Base-by-base conservation (phyloP, 2,888 invertebrate species). In the Acrocera orbiculus region DNA sequence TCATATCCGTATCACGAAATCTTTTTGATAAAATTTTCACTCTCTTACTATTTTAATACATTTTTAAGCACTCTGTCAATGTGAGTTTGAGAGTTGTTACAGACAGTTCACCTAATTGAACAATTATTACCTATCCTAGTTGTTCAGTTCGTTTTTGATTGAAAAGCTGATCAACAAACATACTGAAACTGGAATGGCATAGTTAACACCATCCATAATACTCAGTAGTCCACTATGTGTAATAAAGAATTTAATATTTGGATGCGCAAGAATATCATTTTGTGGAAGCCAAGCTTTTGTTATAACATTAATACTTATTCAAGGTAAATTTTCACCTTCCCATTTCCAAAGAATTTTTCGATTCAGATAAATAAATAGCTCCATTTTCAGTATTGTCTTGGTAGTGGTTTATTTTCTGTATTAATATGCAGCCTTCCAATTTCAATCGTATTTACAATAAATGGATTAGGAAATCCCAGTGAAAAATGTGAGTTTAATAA, bases 221-320 rank as follows among this genome's bases (percentile, higher is more conserved):
- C 66, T 62, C 14, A 66, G 49, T 10, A 66, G 50, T 0, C 67
- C 69, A 1, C 65, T 65, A 43, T 70, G 69, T 1, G 64, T 65
- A 27, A 70, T 61, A 35, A 68, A 66, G 0, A 63, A 48, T 17
- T 54, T 56, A 0, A 64, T 54, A 16, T 63, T 62, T 0, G 57
- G 53, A 46, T 69, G 64, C n/a, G 57, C 58, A 15, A 58, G 36
- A 5, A 61, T 46, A 32, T 58, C 59, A 2, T 49, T 38, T 37
- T 61, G 61, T 5, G 62, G 59, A 27, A 55, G 50, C 60, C 59
- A 61, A 15, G 52, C 47, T 16, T 44, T 48, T 5, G 53, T 53
- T 4, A 49, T 42, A 0, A 61, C 49, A 42, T 59, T 59, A 0
- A 42, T 38, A 31, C 39, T 6, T 34, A 37, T 35, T 4, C 31